Evolutionary conservation across 2,113 vertebrate species (phyloP).

Genomic region (Limanda limanda): DNA sequence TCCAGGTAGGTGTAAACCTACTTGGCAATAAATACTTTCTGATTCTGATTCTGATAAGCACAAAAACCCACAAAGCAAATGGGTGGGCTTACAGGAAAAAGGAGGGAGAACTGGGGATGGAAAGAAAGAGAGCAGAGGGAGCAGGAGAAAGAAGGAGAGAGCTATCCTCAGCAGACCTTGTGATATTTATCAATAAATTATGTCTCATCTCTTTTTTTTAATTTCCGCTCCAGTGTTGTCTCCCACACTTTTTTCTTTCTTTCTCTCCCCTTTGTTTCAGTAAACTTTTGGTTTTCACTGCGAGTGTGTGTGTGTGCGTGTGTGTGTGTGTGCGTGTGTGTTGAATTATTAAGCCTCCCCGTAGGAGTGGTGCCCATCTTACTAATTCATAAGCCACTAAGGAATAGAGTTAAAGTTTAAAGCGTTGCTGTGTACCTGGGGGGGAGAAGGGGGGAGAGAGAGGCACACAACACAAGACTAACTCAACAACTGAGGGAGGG

Average conservation of each 20-base stretch:
- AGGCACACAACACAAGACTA: slow-evolving; percentile 66
- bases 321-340: slow-evolving; percentile 52
- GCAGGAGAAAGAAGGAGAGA: slow-evolving; percentile 15
- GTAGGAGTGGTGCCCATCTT: slow-evolving; percentile 81
- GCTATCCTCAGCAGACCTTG: slow-evolving; percentile 77
- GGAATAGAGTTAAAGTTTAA: slow-evolving; percentile 86
- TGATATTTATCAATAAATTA: slow-evolving; percentile 88
- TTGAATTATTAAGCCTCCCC: slow-evolving; percentile 88
- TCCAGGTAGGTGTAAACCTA: too few relatives aligned
- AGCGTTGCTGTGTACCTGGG: slow-evolving; percentile 75
- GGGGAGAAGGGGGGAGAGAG: slow-evolving; percentile 8
- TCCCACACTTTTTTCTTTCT: slow-evolving; percentile 1
- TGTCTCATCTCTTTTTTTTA: slow-evolving; percentile 53
- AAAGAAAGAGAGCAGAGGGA: slow-evolving; percentile 18
- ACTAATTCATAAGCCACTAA: slow-evolving; percentile 88
- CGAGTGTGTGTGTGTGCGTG: slow-evolving; percentile 48
- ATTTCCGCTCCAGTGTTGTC: slow-evolving; percentile 68
- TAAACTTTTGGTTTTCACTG: slow-evolving; percentile 84
- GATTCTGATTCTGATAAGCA: slow-evolving; percentile 16
- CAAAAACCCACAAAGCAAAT: slow-evolving; percentile 21
- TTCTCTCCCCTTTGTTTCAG: slow-evolving; percentile 76
- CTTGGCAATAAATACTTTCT: too few relatives aligned
- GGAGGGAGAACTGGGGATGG: slow-evolving; percentile 12
- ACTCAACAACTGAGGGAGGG: slow-evolving; percentile 62
- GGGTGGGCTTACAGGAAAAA: neutral